phyloP scores from a whole-genome alignment of 2,113 vertebrate species.

The Delphinapterus leucas region DNA sequence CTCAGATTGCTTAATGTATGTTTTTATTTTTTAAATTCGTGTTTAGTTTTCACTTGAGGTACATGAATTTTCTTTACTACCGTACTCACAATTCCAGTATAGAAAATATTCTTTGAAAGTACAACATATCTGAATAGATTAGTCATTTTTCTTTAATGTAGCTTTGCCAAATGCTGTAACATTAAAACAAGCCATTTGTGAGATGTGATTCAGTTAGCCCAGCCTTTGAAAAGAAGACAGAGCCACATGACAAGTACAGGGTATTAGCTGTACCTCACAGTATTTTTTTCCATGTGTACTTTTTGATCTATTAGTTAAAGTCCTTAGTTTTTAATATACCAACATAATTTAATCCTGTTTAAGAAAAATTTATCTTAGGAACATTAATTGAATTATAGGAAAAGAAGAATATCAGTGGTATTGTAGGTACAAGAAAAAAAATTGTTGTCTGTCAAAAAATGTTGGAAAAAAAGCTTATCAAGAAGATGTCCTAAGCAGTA shows the following conservation, averaged over 20 bases:
- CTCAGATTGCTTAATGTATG: background rate
- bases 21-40: background rate
- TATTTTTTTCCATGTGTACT: background rate
- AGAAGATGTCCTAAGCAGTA: background rate
- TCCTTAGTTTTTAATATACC: background rate
- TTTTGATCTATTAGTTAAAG: conserved; percentile 20
- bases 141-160: background rate
- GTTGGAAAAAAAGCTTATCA: background rate
- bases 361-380: background rate
- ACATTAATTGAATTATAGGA: background rate
- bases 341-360: background rate
- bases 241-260: background rate
- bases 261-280: background rate
- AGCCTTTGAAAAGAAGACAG: background rate
- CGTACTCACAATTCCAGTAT: background rate
- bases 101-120: background rate
- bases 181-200: conserved; percentile 20
- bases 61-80: conserved; percentile 5
- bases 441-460: background rate
- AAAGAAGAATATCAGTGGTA: background rate
- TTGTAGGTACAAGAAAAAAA: background rate
- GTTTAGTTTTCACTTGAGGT: background rate
- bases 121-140: background rate
- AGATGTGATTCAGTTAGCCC: background rate
- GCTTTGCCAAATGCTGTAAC: background rate